Conservation (phyloP, 2,797 vertebrate species). For the Xiphophorus birchmanni region DNA sequence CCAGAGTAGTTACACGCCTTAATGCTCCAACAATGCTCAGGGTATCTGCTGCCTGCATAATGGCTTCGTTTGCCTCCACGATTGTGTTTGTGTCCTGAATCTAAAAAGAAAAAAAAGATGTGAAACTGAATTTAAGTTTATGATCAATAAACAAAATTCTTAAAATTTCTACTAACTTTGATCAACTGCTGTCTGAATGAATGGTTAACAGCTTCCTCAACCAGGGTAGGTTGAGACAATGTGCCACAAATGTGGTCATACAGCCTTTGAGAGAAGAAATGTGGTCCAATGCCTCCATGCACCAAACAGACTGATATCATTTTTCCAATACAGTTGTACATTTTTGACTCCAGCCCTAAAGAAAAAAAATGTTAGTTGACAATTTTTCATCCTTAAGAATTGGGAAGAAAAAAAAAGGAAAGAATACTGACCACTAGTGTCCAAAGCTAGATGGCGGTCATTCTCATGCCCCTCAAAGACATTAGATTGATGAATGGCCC, state of each 20-base stretch:
- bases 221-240: neutral
- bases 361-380: neutral
- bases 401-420: neutral
- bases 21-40: no score
- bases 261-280: conserved; percentile 1
- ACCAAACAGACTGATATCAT: neutral
- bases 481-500: neutral
- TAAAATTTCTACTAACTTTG: no score
- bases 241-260: conserved; percentile 1
- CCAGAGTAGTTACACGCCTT: no score
- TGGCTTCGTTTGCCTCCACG: no score
- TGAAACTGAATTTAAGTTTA: no score
- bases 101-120: no score
- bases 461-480: neutral
- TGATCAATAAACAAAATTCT: no score
- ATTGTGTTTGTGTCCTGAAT: no score
- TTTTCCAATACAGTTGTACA: neutral
- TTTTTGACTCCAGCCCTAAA: neutral
- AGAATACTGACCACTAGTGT: neutral
- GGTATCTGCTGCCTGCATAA: no score
- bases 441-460: neutral
- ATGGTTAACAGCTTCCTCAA: conserved; percentile 1
- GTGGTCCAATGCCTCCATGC: neutral
- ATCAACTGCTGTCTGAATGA: neutral
- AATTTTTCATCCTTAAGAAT: no score